These are phyloP conservation scores for Porites lutea DNA, from an alignment of 64 coral and sea anemone species.

Conservation along the genomic window DNA sequence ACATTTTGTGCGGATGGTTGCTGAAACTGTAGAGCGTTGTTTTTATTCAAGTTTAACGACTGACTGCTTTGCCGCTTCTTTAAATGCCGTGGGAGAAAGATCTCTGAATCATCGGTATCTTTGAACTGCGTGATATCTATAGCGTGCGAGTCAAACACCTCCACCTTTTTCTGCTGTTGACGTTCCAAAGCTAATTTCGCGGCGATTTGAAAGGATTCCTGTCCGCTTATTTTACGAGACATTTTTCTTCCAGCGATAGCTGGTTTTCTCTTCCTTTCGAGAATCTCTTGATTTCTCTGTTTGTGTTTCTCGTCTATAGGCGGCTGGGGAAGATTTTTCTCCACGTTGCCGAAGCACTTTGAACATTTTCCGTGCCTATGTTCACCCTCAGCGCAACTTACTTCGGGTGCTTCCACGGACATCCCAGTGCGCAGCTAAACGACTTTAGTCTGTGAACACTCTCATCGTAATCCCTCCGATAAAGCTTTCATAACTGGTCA, in stretches of 20 bases:
- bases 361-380: neutral
- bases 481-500: neutral
- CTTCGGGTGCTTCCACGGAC: too few species aligned
- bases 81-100: constrained; percentile 8
- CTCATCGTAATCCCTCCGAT: too few species aligned
- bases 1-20: neutral
- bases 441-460: neutral
- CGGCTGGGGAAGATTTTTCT: neutral
- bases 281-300: constrained; percentile 10
- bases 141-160: constrained; percentile 1
- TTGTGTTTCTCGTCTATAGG: constrained; percentile 15
- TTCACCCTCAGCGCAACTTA: neutral
- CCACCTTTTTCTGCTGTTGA: constrained; percentile 13
- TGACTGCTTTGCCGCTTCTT: constrained; percentile 15
- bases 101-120: neutral
- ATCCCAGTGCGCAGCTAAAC: neutral
- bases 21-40: neutral
- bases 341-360: neutral
- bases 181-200: constrained; percentile 16
- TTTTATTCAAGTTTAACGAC: neutral
- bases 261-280: constrained; percentile 4
- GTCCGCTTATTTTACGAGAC: neutral
- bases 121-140: neutral
- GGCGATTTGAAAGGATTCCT: neutral
- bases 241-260: neutral